Conservation (phyloP, 2,888 invertebrate genomes). For the Mimachlamys varia region DNA sequence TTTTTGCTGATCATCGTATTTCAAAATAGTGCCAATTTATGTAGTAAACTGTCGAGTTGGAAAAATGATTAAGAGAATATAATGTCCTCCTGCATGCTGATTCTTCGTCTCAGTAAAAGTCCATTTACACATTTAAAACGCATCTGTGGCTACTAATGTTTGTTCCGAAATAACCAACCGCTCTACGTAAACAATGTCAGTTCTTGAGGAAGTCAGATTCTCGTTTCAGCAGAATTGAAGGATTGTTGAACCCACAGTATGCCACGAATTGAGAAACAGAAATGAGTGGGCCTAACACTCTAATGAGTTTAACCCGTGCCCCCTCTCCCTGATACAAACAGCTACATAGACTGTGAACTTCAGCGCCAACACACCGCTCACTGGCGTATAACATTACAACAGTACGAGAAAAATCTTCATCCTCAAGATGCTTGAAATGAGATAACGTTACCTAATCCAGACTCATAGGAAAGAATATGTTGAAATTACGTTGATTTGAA, state of each 20-base stretch:
- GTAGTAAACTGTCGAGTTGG: neutral
- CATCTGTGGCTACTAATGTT: neutral
- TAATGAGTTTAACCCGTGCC: neutral
- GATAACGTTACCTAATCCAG: neutral
- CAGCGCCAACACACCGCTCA: neutral
- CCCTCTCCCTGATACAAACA: neutral
- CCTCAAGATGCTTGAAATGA: neutral
- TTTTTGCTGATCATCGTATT: too few relatives aligned
- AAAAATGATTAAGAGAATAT: neutral
- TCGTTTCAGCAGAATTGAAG: neutral
- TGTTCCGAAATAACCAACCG: neutral
- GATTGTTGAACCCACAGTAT: neutral
- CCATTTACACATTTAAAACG: neutral
- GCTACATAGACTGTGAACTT: neutral
- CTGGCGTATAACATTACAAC: slow-evolving; percentile 18
- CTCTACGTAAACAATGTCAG: neutral
- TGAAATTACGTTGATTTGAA: neutral
- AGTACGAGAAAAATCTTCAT: neutral
- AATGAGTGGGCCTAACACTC: neutral
- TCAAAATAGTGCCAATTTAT: neutral
- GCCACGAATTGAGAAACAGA: neutral
- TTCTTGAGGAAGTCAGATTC: neutral
- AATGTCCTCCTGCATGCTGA: neutral
- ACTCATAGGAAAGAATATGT: neutral
- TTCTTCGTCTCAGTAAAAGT: neutral